phyloP scores from a whole-genome alignment of 2,113 vertebrate species.

The Callipepla californica region DNA sequence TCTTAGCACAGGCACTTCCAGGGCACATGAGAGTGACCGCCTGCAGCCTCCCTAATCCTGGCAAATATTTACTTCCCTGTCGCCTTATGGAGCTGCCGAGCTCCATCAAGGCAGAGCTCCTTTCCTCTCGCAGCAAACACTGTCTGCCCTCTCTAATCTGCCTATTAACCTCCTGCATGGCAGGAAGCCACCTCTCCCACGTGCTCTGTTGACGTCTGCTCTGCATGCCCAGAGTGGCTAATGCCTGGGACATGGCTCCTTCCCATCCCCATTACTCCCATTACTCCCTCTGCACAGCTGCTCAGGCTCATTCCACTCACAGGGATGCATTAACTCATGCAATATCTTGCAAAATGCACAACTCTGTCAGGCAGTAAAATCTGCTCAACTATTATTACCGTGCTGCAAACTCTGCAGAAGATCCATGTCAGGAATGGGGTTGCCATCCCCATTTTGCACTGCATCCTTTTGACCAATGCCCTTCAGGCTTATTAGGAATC shows the following conservation, averaged over 20 bases:
- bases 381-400: not conserved
- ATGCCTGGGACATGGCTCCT: not conserved
- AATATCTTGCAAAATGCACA: not conserved
- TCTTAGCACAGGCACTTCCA: not conserved
- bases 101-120: conserved; percentile 14
- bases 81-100: conserved; percentile 3
- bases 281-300: not conserved
- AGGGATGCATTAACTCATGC: not conserved
- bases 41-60: not conserved
- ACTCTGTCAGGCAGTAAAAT: not conserved
- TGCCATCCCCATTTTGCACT: not conserved
- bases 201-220: not conserved
- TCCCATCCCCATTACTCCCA: not conserved
- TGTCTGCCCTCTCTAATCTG: conserved; percentile 50
- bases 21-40: not conserved
- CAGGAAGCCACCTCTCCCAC: conserved; percentile 56
- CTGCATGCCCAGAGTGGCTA: not conserved
- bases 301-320: not conserved
- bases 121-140: not conserved
- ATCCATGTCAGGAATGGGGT: rapidly evolving
- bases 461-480: not conserved
- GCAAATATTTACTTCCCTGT: conserved; percentile 38
- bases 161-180: conserved; percentile 50
- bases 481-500: not conserved
- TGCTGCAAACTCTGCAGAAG: not conserved